Base-by-base conservation (phyloP, 2,888 invertebrate genomes). In the Leistus spinibarbis region DNA sequence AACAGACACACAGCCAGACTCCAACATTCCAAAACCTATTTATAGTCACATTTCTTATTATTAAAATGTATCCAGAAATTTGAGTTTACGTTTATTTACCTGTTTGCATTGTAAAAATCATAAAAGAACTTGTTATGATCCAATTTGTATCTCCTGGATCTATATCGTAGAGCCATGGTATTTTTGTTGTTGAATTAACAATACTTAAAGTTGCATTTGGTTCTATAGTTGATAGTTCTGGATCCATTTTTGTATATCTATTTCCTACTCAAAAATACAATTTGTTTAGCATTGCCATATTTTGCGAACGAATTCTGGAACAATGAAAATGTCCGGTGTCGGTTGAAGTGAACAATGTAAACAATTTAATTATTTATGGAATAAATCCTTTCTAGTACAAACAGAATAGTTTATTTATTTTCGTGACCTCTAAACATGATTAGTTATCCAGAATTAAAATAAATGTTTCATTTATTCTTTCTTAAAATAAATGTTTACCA, bases 21-120 rank as follows among this genome's bases (percentile, higher is more conserved):
- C 97, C 79, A 97, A 85, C 91, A 98, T 93, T 0, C 97, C 97
- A 82, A 97, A 98, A 20, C 97, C 96, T 95, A 80, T 2, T 82
- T 84, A 69, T 19, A 20, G 13, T 19, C 10, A 60, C 19, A 65
- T 76, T 22, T 63, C 19, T 62, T 17, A 27, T 17, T 7, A 62
- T 53, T 16, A 67, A 40, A 13, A 54, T 54, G 2, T 2, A 13
- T 23, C 3, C 13, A 27, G 17, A 2, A 40, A 53, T 23, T 2
- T n/a, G n/a, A n/a, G n/a, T n/a, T n/a, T n/a, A n/a, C n/a, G 2
- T 16, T 16, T 54, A 54, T 81, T 82, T 84, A 94, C 95, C 96
- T 77, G 96, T 95, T 87, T 96, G 96, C 96, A 96, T 96, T 0
- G 96, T 96, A 84, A 96, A 95, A 79, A 96, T 95, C 81, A 96